These are phyloP conservation scores for Drosophila anomelani DNA, from an alignment of 2,888 invertebrate genomes.

Conservation along the genomic window DNA sequence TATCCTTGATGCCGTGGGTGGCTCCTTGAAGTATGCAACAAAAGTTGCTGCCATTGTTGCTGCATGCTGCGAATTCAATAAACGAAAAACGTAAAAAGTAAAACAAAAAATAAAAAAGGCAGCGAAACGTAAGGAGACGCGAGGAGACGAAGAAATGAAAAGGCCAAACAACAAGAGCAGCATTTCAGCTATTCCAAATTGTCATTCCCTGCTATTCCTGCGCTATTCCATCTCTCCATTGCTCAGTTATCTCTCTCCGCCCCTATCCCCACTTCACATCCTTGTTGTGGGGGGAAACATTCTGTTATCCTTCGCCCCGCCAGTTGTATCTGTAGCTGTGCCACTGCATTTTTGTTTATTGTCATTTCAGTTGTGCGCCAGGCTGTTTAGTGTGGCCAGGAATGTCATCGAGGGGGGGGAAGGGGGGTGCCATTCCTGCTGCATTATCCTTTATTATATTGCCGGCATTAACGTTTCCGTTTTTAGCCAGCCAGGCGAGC, in stretches of 20 bases:
- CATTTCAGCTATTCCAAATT: conserved; percentile 50
- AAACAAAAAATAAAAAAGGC: conserved; percentile 7
- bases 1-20: neutral
- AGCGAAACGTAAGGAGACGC: conserved; percentile 1
- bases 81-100: conserved; percentile 20
- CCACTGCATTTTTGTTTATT: conserved; percentile 56
- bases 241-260: neutral
- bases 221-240: conserved; percentile 12
- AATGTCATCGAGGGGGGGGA: conserved; percentile 36
- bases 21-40: conserved; percentile 37
- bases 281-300: neutral
- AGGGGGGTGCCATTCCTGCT: conserved; percentile 43
- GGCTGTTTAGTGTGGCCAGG: conserved; percentile 44
- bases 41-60: conserved; percentile 43
- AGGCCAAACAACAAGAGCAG: conserved; percentile 40
- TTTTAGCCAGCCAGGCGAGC: conserved; percentile 14
- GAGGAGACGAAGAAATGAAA: conserved; percentile 25
- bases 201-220: conserved; percentile 30
- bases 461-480: conserved; percentile 61
- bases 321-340: conserved; percentile 5
- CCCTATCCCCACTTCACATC: neutral
- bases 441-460: conserved; percentile 66
- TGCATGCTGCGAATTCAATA: conserved; percentile 52
- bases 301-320: conserved; percentile 17
- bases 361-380: conserved; percentile 42